These are phyloP conservation scores for Ochotona curzoniae DNA, from an alignment of 2,113 vertebrate species.

Conservation along the genomic window DNA sequence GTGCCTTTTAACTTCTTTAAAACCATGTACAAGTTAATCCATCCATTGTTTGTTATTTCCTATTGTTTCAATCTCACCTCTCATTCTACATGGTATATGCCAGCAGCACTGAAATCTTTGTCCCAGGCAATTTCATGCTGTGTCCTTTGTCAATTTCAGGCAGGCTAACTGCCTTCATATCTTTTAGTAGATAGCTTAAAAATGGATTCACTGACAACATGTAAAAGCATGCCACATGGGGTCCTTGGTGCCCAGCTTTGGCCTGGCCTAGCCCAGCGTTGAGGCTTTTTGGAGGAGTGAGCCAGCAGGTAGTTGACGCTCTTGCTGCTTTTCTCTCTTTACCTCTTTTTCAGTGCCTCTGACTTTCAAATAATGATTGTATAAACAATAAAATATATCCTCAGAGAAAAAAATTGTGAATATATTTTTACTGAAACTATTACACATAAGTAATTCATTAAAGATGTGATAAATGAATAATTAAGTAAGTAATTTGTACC, in stretches of 20 bases:
- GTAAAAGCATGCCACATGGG: no score
- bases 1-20: neutral
- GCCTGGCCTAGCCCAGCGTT: no score
- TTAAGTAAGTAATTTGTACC: neutral
- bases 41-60: neutral
- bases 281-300: no score
- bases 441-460: neutral
- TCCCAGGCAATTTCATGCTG: neutral
- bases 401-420: neutral
- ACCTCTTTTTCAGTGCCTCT: no score
- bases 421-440: neutral
- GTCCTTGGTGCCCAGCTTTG: no score
- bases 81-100: neutral
- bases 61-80: neutral
- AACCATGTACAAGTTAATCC: neutral
- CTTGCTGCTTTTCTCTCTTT: no score
- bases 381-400: neutral
- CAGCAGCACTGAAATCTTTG: neutral
- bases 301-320: no score
- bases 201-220: no score
- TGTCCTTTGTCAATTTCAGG: neutral
- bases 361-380: no score
- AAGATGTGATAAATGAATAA: neutral
- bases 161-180: neutral
- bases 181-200: neutral